These are phyloP conservation scores for Oryzias curvinotus DNA, from an alignment of 2,113 vertebrate species.

Conservation along the genomic window DNA sequence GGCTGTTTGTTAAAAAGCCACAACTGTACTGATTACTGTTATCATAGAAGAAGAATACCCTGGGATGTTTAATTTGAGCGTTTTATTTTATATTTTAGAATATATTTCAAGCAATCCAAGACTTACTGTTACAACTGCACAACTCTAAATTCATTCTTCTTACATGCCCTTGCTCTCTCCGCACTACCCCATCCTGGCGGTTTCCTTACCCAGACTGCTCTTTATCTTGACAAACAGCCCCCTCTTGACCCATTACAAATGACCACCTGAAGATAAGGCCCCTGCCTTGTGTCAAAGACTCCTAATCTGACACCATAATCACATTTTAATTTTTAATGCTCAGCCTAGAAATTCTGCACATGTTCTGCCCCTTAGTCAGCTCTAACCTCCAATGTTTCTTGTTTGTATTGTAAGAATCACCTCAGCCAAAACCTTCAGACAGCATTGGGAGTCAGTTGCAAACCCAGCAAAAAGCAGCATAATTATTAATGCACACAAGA, in stretches of 20 bases:
- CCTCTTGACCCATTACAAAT: constrained; percentile 34
- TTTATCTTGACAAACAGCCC: constrained; percentile 20
- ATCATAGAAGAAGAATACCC: too few relatives aligned
- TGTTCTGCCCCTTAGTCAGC: too few relatives aligned
- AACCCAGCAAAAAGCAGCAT: constrained; percentile 13
- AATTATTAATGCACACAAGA: constrained; percentile 48
- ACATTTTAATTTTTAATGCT: constrained; percentile 26
- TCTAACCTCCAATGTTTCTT: background rate
- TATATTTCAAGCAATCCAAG: too few relatives aligned
- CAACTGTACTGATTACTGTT: too few relatives aligned
- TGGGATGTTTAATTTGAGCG: constrained; percentile 18
- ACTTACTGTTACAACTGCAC: background rate
- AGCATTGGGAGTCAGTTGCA: constrained; percentile 27
- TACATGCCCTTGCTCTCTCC: constrained; percentile 1
- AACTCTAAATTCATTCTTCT: constrained; percentile 8
- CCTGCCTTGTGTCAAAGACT: constrained; percentile 14
- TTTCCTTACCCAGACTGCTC: constrained; percentile 20
- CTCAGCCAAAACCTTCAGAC: constrained; percentile 7
- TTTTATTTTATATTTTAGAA: too few relatives aligned
- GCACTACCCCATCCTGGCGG: constrained; percentile 5
- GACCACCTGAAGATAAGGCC: constrained; percentile 13
- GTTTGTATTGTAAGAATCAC: constrained; percentile 34
- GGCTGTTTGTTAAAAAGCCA: too few relatives aligned
- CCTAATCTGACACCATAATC: constrained; percentile 22
- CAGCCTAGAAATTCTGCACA: background rate